These are phyloP conservation scores for Montipora sp. DNA, from an alignment of 64 coral and sea anemone species.

Conservation along the genomic window DNA sequence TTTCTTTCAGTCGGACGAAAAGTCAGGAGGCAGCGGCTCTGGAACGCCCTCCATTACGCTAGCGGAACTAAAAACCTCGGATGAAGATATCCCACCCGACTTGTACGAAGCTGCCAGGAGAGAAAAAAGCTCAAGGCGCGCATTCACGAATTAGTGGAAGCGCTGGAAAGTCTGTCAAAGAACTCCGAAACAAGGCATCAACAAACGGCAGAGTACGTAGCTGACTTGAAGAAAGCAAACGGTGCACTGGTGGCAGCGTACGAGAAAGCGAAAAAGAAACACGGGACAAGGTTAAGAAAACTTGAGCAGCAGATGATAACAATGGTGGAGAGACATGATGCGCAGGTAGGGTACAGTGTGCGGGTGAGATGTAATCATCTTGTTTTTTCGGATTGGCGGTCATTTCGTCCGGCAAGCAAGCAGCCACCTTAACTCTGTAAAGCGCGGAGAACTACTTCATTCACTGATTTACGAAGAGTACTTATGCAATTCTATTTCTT, in stretches of 20 bases:
- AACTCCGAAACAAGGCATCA: constrained; percentile 90
- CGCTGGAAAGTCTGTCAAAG: constrained; percentile 86
- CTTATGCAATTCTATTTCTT: too few relatives aligned
- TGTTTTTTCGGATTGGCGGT: too few relatives aligned
- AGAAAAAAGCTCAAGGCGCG: constrained; percentile 90
- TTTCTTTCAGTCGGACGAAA: constrained; percentile 42
- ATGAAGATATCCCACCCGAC: constrained; percentile 86
- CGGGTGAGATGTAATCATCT: too few relatives aligned
- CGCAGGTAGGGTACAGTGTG: constrained; percentile 66
- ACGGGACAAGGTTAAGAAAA: constrained; percentile 83
- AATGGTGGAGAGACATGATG: constrained; percentile 95
- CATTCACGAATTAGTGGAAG: constrained; percentile 91
- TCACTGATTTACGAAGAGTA: too few relatives aligned
- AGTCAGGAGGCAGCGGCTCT: constrained; percentile 81
- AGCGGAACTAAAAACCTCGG: constrained; percentile 72
- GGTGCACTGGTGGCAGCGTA: constrained; percentile 96
- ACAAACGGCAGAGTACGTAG: constrained; percentile 97
- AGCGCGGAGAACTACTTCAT: too few relatives aligned
- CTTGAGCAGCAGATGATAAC: constrained; percentile 97
- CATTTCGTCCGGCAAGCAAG: too few relatives aligned
- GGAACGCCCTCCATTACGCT: constrained; percentile 86
- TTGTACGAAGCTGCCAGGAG: constrained; percentile 83
- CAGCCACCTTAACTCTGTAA: too few relatives aligned
- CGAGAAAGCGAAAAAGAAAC: constrained; percentile 98
- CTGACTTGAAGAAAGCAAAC: constrained; percentile 94